phyloP scores from a whole-genome alignment of 2,888 invertebrate genomes.

The Pterobdella sp. region DNA sequence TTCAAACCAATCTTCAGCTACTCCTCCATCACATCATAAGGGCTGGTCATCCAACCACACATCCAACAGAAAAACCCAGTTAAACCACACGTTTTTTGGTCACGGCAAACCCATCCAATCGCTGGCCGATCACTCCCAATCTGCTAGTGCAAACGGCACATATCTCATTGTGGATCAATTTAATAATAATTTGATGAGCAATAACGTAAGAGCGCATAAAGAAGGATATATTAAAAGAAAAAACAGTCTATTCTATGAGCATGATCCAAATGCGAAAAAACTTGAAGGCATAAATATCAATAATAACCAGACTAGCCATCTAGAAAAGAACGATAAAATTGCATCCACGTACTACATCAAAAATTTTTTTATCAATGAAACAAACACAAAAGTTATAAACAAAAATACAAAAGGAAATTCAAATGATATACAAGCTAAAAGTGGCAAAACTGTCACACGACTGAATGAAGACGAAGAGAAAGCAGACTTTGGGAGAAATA shows the following conservation, averaged over 20 bases:
- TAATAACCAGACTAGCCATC: neutral
- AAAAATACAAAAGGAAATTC: neutral
- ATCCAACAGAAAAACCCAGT: too few species aligned
- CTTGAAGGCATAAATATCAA: neutral
- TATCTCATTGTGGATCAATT: too few species aligned
- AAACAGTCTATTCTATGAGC: neutral
- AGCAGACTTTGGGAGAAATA: neutral
- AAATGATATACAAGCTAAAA: neutral
- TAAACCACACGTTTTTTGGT: too few species aligned
- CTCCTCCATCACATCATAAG: too few species aligned
- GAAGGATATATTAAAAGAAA: too few species aligned
- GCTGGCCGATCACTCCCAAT: too few species aligned
- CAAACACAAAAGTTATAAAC: neutral
- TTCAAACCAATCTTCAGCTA: too few species aligned
- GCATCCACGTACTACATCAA: neutral
- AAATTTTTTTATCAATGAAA: neutral
- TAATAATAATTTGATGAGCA: too few species aligned
- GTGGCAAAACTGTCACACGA: neutral
- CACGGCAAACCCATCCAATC: too few species aligned
- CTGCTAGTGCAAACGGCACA: too few species aligned
- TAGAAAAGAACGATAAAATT: constrained; percentile 2
- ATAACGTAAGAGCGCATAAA: too few species aligned
- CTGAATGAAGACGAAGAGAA: neutral
- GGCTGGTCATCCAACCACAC: too few species aligned
- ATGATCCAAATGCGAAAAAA: neutral